Evolutionary conservation across 1,140 invertebrate species (phyloP).

Genomic region (Apis florea): DNA sequence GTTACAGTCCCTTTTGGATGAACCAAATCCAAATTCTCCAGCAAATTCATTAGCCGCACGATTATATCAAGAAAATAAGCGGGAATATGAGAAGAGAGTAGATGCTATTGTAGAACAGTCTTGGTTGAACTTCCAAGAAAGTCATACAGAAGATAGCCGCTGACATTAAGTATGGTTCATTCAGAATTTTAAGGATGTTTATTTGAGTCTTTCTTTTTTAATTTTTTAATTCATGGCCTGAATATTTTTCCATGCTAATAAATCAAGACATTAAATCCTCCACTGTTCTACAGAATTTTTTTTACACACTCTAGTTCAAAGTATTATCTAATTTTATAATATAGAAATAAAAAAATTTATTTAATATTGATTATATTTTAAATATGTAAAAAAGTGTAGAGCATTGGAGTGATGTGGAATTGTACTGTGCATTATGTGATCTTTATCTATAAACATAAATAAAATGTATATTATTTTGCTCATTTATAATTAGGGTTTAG

Average conservation of each 20-base stretch:
- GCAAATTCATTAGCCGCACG: constrained; percentile 87
- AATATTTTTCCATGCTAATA: neutral
- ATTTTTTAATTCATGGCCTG: constrained; percentile 7
- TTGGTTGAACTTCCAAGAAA: constrained; percentile 82
- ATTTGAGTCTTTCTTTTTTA: neutral
- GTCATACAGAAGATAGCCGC: constrained; percentile 76
- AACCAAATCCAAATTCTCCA: constrained; percentile 87
- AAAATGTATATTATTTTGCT: constrained; percentile 54
- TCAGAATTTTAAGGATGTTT: neutral
- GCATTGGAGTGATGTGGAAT: constrained; percentile 33
- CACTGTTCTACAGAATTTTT: constrained; percentile 23
- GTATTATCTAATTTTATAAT: neutral
- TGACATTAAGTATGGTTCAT: constrained; percentile 72
- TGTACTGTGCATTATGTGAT: constrained; percentile 60
- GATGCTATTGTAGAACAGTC: constrained; percentile 86
- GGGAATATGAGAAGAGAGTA: constrained; percentile 87
- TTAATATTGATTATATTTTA: constrained; percentile 40
- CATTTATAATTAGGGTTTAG: constrained; percentile 52
- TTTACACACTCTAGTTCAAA: neutral
- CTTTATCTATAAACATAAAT: constrained; percentile 61
- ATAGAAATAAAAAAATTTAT: constrained; percentile 10
- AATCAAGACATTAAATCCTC: constrained; percentile 23
- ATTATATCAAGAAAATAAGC: constrained; percentile 85
- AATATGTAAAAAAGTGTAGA: constrained; percentile 37
- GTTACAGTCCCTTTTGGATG: constrained; percentile 83